phyloP scores from a whole-genome alignment of 1,140 invertebrate genomes.

The Drosophila aff. region DNA sequence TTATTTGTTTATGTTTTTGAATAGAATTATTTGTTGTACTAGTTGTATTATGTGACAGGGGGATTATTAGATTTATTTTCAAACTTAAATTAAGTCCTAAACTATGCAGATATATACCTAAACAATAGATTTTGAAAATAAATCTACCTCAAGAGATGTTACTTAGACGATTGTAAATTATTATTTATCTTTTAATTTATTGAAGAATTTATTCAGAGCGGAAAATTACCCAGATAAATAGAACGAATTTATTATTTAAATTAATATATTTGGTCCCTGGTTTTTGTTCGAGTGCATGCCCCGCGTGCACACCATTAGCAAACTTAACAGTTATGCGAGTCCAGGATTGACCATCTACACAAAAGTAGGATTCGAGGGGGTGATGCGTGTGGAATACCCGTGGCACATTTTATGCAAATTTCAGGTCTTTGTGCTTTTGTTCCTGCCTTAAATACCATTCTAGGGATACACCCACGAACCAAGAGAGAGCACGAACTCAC shows the following conservation, averaged over 20 bases:
- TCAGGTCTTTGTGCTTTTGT: slow-evolving; percentile 34
- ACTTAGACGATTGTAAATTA: neutral
- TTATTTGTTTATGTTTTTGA: neutral
- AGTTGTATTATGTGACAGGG: neutral
- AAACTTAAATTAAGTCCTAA: neutral
- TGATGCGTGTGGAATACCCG: slow-evolving; percentile 35
- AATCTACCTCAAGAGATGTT: neutral
- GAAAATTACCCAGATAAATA: neutral
- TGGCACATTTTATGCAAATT: slow-evolving; percentile 79
- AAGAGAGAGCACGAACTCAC: slow-evolving; percentile 41
- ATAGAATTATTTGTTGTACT: neutral
- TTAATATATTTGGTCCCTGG: neutral
- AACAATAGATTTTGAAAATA: neutral
- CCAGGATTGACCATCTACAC: slow-evolving; percentile 15
- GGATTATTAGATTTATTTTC: neutral
- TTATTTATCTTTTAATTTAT: neutral
- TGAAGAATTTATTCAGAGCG: neutral
- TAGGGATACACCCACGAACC: slow-evolving; percentile 53
- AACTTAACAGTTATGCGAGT: slow-evolving; percentile 64
- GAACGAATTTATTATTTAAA: no score
- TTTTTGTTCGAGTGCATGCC: slow-evolving; percentile 8
- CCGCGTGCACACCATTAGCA: slow-evolving; percentile 66
- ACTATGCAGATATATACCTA: no score
- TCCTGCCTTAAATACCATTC: slow-evolving; percentile 68
- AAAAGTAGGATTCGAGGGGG: neutral